Base-by-base conservation (phyloP, 2,113 vertebrate species). In the Excalfactoria chinensis region DNA sequence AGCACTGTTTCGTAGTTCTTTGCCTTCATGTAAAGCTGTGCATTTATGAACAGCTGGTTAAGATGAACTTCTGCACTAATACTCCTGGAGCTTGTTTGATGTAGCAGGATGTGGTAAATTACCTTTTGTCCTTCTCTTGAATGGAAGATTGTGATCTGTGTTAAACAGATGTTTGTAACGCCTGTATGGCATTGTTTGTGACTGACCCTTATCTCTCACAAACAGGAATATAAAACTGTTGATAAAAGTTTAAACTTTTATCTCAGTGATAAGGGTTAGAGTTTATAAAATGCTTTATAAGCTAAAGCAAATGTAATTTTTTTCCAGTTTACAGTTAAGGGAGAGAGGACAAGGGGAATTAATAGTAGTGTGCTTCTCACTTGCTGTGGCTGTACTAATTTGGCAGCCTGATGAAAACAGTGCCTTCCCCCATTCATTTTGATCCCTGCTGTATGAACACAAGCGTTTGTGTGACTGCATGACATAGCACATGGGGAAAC, bases 31-130 rank as follows among this genome's bases (percentile, higher is more conserved):
- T 67, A 37, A 71, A 86, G 74, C 84, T 66, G 53, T 23, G 13
- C 18, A 2, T 10, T 0, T 73, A 26, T 14, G 62, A 75, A 70
- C 40, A 75, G 35, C 70, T 34, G 77, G 13, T 46, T 79, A 62
- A 18, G 28, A 66, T 37, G 76, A 75, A 20, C 40, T 64, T 86
- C 28, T 0, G 0, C 46, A 19, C 67, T 89, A 67, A 73, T 1
- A 7, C n/a, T 77, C 76, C 37, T 91, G 93, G 72, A 46, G 78
- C n/a, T 64, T 76, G 55, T 85, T 89, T 81, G 70, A 48, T 73
- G 56, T 64, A 86, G 59, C 13, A 2, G 86, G 71, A 81, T 69
- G 72, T 78, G 77, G 15, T 84, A 35, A 72, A 92, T 89, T n/a
- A 28, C 69, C 81, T 82, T 62, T 82, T 89, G 77, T n/a, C 66